A percentile compares a stretch with the other conserved stretches of the same genome.
These are phyloP conservation scores for Psittacula echo DNA, from an alignment of 2,797 vertebrate species.

Conservation along the genomic window DNA sequence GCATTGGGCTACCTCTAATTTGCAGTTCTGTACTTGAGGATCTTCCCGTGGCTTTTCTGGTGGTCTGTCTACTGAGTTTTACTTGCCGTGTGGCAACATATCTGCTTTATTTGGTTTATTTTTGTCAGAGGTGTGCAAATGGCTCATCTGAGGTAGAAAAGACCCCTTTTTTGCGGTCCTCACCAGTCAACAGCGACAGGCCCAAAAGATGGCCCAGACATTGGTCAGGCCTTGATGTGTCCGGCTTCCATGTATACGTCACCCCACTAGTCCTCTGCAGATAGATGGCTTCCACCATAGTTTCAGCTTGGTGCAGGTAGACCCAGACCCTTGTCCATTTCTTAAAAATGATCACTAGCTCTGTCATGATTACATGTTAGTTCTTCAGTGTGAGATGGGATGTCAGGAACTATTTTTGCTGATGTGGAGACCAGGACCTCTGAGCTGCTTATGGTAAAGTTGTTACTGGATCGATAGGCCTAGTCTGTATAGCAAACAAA, in stretches of 20 bases:
- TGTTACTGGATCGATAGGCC: rapidly evolving
- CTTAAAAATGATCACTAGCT: neutral
- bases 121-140: neutral
- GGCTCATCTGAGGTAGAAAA: neutral
- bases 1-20: neutral
- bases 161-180: neutral
- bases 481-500: neutral
- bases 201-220: neutral
- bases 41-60: neutral
- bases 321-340: neutral
- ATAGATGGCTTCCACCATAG: neutral
- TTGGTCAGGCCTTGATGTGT: neutral
- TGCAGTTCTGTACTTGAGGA: neutral
- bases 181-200: neutral
- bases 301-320: neutral
- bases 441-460: neutral
- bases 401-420: neutral
- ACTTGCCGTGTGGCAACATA: neutral
- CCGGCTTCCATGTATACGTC: neutral
- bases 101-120: neutral
- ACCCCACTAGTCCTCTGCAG: neutral
- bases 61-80: neutral
- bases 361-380: rapidly evolving
- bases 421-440: no score
- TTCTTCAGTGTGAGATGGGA: rapidly evolving